Evolutionary conservation across 2,797 vertebrate species (phyloP).

Genomic region (Kryptolebias ocellatus): DNA sequence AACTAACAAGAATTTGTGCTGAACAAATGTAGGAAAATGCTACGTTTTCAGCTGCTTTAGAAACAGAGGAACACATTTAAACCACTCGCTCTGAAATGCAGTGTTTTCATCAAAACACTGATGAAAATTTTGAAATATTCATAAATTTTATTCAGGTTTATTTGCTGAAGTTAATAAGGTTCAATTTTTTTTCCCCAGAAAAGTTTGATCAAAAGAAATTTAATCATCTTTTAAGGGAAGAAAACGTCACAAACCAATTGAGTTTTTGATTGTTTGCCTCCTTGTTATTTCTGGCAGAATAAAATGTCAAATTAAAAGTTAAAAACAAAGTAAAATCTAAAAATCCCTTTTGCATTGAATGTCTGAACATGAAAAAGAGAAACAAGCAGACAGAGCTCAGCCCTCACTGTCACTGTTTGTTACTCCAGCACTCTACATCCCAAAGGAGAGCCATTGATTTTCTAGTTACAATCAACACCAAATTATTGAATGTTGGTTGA

Average conservation of each 20-base stretch:
- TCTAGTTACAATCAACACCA: constrained; percentile 90
- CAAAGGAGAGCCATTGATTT: constrained; percentile 88
- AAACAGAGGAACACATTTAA: too few relatives aligned
- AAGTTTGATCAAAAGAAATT: background rate
- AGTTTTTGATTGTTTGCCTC: too few relatives aligned
- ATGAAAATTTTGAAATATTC: too few relatives aligned
- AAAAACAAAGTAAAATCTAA: background rate
- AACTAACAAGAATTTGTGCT: too few relatives aligned
- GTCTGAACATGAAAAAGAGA: constrained; percentile 19
- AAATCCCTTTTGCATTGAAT: constrained; percentile 31
- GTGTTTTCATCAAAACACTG: too few relatives aligned
- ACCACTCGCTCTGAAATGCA: too few relatives aligned
- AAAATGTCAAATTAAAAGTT: background rate
- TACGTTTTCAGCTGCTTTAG: too few relatives aligned
- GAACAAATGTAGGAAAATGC: background rate
- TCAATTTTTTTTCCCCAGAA: constrained; percentile 5
- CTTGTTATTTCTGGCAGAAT: background rate
- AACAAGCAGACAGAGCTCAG: constrained; percentile 45
- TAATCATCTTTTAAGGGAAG: background rate
- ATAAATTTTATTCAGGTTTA: background rate
- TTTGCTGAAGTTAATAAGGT: constrained; percentile 13
- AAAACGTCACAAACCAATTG: background rate
- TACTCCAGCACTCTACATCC: constrained; percentile 76
- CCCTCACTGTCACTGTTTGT: constrained; percentile 43
- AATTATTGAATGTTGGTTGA: constrained; percentile 92